Evolutionary conservation across 1,140 invertebrate genomes (phyloP).

Genomic region (Euura saliciscinereae): DNA sequence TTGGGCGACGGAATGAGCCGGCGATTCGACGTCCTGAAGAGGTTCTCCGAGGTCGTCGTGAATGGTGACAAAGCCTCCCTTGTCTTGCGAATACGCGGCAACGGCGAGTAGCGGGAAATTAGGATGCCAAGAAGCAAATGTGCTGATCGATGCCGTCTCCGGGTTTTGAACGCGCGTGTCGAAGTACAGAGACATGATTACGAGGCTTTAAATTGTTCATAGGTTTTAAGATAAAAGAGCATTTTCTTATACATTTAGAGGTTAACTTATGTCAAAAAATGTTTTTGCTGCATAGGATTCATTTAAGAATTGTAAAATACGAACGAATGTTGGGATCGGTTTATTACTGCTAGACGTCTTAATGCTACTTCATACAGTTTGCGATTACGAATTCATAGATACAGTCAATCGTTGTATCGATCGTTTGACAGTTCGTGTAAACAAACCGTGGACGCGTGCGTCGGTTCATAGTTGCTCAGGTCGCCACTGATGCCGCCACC

Average conservation of each 20-base stretch:
- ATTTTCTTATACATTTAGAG: too few species aligned
- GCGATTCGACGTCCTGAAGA: constrained; percentile 78
- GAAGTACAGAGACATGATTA: constrained; percentile 76
- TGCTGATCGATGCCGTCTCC: constrained; percentile 73
- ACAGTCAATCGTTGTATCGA: background rate
- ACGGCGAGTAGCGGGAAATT: constrained; percentile 81
- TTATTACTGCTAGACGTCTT: too few species aligned
- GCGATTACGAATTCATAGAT: background rate
- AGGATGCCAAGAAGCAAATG: constrained; percentile 80
- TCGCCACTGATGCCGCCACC: too few species aligned
- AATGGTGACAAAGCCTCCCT: constrained; percentile 85
- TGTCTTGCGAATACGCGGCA: constrained; percentile 84
- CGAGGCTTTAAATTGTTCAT: background rate
- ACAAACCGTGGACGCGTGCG: background rate
- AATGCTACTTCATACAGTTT: background rate
- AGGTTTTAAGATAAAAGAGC: background rate
- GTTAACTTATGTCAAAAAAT: too few species aligned
- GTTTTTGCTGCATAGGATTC: too few species aligned
- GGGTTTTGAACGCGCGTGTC: constrained; percentile 75
- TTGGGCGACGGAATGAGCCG: constrained; percentile 74
- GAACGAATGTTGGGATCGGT: background rate
- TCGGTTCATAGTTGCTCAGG: too few species aligned
- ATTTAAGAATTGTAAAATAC: background rate
- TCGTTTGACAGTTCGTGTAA: constrained; percentile 5
- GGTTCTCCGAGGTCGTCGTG: constrained; percentile 89